A percentile compares a stretch with the other conserved stretches of the same genome.
Evolutionary conservation across 2,113 vertebrate species (phyloP).

Genomic region (Engraulis encrasicolus): DNA sequence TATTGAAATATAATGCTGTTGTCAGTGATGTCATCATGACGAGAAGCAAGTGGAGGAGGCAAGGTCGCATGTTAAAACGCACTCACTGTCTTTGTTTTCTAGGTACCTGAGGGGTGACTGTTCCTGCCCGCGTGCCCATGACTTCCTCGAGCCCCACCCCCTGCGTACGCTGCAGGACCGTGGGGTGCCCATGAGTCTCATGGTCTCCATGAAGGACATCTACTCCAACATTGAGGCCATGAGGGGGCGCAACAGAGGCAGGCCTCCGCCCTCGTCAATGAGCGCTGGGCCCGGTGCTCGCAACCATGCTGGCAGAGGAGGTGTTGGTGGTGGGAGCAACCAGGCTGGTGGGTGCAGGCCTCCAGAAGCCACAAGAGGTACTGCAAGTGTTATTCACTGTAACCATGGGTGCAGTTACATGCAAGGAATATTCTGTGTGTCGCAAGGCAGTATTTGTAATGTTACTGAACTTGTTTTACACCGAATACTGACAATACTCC

Average conservation of each 20-base stretch:
- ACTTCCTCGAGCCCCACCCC: slow-evolving; percentile 65
- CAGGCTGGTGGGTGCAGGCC: background rate
- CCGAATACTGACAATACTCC: no score
- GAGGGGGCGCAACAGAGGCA: slow-evolving; percentile 26
- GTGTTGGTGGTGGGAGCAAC: background rate
- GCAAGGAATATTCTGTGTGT: no score
- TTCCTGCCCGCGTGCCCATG: slow-evolving; percentile 60
- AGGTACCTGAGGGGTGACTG: slow-evolving; percentile 53
- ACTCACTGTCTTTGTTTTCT: no score
- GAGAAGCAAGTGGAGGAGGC: no score
- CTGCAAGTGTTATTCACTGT: background rate
- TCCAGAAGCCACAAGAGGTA: slow-evolving; percentile 16
- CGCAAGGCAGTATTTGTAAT: no score
- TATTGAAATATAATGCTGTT: no score
- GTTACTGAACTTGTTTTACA: no score
- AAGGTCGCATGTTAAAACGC: no score
- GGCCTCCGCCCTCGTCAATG: background rate
- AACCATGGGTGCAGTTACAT: no score
- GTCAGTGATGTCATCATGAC: no score
- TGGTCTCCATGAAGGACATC: slow-evolving; percentile 47
- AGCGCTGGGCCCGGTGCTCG: background rate
- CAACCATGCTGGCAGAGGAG: no score
- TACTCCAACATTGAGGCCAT: slow-evolving; percentile 66
- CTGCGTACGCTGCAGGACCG: slow-evolving; percentile 49
- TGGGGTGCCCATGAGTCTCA: slow-evolving; percentile 49